Evolutionary conservation across 2,113 vertebrate genomes (phyloP).

Genomic region (Eudyptes chrysolophus): DNA sequence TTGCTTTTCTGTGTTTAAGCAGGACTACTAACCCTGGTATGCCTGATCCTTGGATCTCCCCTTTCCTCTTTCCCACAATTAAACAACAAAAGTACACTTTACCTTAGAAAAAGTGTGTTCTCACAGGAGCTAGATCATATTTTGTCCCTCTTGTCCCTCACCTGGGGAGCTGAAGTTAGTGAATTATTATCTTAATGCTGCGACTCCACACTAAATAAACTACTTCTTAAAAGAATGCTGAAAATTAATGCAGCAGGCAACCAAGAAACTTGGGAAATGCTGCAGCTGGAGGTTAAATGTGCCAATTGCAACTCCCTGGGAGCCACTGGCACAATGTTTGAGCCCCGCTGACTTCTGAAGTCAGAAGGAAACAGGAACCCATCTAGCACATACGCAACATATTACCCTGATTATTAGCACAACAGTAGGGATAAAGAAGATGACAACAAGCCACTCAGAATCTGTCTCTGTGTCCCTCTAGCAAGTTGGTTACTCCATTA

Average conservation of each 20-base stretch:
- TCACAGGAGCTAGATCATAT: not conserved
- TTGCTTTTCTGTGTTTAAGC: not conserved
- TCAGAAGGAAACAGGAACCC: not conserved
- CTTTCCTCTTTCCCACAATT: not conserved
- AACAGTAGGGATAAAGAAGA: not conserved
- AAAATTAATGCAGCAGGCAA: not conserved
- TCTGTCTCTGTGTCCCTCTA: not conserved
- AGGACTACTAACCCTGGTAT: not conserved
- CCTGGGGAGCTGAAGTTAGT: not conserved
- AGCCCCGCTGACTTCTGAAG: not conserved
- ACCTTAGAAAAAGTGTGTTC: not conserved
- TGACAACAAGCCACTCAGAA: not conserved
- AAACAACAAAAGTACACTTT: not conserved
- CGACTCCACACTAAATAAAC: not conserved
- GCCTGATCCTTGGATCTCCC: not conserved
- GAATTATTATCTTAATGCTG: not conserved
- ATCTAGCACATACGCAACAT: fast-evolving
- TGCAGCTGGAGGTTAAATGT: not conserved
- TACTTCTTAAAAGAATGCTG: not conserved
- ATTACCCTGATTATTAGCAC: not conserved
- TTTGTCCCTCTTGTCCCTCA: not conserved
- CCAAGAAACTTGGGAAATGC: not conserved
- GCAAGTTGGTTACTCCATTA: not conserved
- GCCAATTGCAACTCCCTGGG: not conserved
- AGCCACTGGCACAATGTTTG: not conserved